Conservation (phyloP, 2,888 invertebrate genomes). For the Apamea crenata region DNA sequence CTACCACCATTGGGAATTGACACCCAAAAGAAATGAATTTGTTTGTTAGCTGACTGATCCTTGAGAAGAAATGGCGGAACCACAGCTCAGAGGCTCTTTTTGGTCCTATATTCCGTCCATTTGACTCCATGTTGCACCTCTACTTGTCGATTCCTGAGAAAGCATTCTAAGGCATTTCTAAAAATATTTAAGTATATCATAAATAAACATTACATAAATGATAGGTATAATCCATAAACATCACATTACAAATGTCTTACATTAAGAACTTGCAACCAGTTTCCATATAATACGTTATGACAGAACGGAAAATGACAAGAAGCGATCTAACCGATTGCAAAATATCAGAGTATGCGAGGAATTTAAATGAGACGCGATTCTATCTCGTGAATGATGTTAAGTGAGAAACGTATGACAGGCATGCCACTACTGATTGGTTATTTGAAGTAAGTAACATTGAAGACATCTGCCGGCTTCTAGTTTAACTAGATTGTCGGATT, state of each 20-base stretch:
- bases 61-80: not conserved
- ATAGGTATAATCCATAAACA: slow-evolving; percentile 34
- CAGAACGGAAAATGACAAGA: slow-evolving; percentile 60
- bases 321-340: slow-evolving; percentile 50
- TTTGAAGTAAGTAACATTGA: slow-evolving; percentile 3
- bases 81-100: not conserved
- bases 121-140: not conserved
- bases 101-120: not conserved
- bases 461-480: slow-evolving; percentile 12
- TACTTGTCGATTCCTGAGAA: not conserved
- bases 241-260: slow-evolving; percentile 34
- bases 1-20: not conserved
- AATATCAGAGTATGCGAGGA: slow-evolving; percentile 50
- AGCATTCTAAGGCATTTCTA: not conserved
- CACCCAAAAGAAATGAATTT: not conserved
- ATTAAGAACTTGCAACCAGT: slow-evolving; percentile 31
- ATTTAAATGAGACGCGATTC: slow-evolving; percentile 61
- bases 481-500: not conserved
- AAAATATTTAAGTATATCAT: not conserved
- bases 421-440: slow-evolving; percentile 50
- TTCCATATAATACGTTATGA: slow-evolving; percentile 55
- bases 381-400: slow-evolving; percentile 55
- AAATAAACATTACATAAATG: slow-evolving; percentile 17
- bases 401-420: slow-evolving; percentile 52
- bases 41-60: not conserved